Conservation (phyloP, 2,113 vertebrate species). For the Peromyscus polionotus region DNA sequence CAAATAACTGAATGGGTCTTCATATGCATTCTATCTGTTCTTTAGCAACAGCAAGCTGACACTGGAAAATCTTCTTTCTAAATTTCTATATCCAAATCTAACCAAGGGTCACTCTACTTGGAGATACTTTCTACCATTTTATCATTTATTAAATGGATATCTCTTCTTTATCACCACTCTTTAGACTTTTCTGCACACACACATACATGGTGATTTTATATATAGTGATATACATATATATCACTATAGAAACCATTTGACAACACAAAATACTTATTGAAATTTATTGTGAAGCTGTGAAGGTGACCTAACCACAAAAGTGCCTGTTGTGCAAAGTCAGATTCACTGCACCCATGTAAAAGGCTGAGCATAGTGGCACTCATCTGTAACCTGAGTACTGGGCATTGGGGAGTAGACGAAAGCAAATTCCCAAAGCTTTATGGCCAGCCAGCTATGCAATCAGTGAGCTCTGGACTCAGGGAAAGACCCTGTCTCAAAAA, state of each 20-base stretch:
- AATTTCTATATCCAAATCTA: not conserved
- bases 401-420: not conserved
- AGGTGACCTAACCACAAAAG: too few species aligned
- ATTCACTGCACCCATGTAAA: not conserved
- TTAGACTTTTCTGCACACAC: too few species aligned
- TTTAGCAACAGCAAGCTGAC: not conserved
- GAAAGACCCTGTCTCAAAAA: not conserved
- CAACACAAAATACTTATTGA: not conserved
- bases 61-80: not conserved
- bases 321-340: not conserved
- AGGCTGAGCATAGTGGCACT: not conserved
- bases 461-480: not conserved
- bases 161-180: not conserved
- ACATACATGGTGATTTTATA: not conserved
- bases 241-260: not conserved
- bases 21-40: not conserved
- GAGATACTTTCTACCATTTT: not conserved
- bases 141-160: not conserved
- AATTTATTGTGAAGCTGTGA: not conserved
- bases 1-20: accelerated
- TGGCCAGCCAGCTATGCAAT: not conserved
- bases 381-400: not conserved
- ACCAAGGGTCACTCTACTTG: not conserved
- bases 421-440: not conserved
- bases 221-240: not conserved